These are phyloP conservation scores for Cyprichromis sp. DNA, from an alignment of 2,113 vertebrate species.

Conservation along the genomic window DNA sequence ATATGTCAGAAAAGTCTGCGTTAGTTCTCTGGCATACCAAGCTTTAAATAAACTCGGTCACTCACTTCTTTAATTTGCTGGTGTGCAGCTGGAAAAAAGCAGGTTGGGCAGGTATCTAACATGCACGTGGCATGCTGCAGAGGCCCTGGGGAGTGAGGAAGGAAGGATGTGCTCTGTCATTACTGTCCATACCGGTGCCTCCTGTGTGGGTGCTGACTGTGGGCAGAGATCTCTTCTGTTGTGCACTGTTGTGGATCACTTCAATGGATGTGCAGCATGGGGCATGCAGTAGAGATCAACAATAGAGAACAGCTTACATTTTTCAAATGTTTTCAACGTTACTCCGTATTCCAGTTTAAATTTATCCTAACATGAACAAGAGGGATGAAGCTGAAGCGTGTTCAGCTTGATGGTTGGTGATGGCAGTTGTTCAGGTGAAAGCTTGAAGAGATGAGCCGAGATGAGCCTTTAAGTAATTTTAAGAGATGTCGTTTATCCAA, in stretches of 20 bases:
- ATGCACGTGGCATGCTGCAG: constrained; percentile 30
- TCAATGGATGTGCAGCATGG: constrained; percentile 11
- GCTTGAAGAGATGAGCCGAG: not conserved
- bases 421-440: not conserved
- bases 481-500: not conserved
- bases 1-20: not conserved
- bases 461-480: not conserved
- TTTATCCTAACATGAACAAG: not conserved
- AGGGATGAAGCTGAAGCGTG: not conserved
- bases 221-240: not conserved
- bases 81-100: constrained; percentile 23
- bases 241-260: not conserved
- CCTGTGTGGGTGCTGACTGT: constrained; percentile 12
- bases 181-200: constrained; percentile 27
- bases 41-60: not conserved
- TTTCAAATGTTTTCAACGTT: not conserved
- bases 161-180: constrained; percentile 8
- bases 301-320: not conserved
- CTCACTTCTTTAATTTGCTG: not conserved
- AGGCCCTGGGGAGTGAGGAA: not conserved
- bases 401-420: not conserved
- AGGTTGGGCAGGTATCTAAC: constrained; percentile 7
- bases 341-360: not conserved
- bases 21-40: not conserved
- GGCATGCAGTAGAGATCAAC: not conserved